Base-by-base conservation (phyloP, 2,113 vertebrate genomes). In the Sorex fumeus region DNA sequence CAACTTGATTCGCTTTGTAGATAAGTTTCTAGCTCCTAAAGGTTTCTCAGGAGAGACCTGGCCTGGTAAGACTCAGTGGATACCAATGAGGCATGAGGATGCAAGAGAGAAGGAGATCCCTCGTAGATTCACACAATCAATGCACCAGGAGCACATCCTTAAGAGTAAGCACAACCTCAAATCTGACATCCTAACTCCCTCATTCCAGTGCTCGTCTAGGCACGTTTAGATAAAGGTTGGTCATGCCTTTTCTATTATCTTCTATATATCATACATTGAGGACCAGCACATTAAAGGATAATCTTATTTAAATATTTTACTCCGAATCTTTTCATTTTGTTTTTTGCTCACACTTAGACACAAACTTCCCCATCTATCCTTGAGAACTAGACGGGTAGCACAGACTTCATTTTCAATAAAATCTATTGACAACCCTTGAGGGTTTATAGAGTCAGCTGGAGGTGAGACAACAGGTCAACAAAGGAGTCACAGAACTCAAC, bases 71-170 rank as follows among this genome's bases (percentile, higher is more conserved):
- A 57, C 12, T 18, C 2, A 11, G n/a, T 1, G 11, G 10, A 53
- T 47, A 57, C 2, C 62, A 30, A 0, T 0, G 23, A 53, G 21
- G 15, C 21, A 18, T 3, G 0, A 25, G 23, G 11, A 7, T 8
- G 8, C 13, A n/a, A 1, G 2, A 6, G 69, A 78, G 64, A 50
- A 70, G 18, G 45, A 1, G 1, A 10, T 57, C 21, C 10, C 1
- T 30, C 6, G 50, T 3, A 23, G 12, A 62, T 60, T 62, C 28
- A 8, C 27, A 18, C 27, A 60, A 60, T 60, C 6, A 0, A 0
- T 47, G 2, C 8, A 40, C 30, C 18, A 0, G 18, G 45, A 30
- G 30, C 0, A 25, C 2, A n/a, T 1, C 21, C 27, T 43, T 27
- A 28, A 6, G 23, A 60, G 9, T 12, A 32, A 53, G 32, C 0